These are phyloP conservation scores for Cliona cf. orientalis DNA, from an alignment of 37 sponge, comb jelly and placozoan genomes.

Conservation along the genomic window DNA sequence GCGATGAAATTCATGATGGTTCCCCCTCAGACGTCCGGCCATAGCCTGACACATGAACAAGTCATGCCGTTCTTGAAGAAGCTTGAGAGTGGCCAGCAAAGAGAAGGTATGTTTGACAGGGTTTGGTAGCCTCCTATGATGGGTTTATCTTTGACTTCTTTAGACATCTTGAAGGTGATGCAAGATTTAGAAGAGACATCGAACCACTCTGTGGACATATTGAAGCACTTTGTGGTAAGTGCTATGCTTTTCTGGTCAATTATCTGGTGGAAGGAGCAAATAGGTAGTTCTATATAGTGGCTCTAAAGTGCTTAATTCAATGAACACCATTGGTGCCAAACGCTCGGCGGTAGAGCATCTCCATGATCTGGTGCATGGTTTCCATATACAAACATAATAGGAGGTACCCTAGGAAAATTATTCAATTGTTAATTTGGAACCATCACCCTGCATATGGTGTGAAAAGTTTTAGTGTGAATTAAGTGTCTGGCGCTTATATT, in stretches of 20 bases:
- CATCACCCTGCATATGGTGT: too few relatives aligned
- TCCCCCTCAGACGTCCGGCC: slow-evolving; percentile 22
- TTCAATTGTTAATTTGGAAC: too few relatives aligned
- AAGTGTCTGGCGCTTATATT: too few relatives aligned
- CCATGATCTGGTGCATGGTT: not conserved
- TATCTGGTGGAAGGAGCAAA: too few relatives aligned
- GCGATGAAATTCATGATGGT: slow-evolving; percentile 4
- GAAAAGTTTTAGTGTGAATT: too few relatives aligned
- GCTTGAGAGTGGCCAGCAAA: slow-evolving; percentile 63
- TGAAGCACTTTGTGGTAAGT: slow-evolving; percentile 85
- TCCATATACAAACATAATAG: not conserved
- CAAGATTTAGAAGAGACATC: slow-evolving; percentile 83
- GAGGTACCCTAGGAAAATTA: not conserved
- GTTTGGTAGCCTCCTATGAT: not conserved
- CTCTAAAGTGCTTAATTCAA: too few relatives aligned
- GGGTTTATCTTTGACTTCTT: not conserved
- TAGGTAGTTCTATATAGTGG: too few relatives aligned
- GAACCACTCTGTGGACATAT: slow-evolving; percentile 67
- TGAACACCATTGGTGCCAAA: too few relatives aligned
- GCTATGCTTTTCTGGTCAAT: not conserved
- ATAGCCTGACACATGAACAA: slow-evolving; percentile 49
- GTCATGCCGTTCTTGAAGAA: slow-evolving; percentile 81
- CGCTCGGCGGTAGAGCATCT: too few relatives aligned
- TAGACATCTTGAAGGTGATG: slow-evolving; percentile 72
- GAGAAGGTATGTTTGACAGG: slow-evolving; percentile 44